A percentile compares a stretch with the other conserved stretches of the same genome.
Conservation (phyloP, 2,888 invertebrate species). For the Plemyria rubiginata region DNA sequence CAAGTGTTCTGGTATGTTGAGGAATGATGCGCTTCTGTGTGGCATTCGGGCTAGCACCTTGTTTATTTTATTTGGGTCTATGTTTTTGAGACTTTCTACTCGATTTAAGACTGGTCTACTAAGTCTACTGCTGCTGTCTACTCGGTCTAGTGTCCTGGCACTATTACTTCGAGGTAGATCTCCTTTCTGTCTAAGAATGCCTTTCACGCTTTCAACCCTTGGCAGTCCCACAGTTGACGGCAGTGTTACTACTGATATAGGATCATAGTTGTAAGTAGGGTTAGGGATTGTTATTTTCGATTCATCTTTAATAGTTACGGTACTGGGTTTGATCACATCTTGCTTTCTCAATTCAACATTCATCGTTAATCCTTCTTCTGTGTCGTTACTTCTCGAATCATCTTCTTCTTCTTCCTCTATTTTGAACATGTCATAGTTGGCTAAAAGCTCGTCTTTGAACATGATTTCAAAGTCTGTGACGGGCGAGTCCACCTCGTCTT, state of each 20-base stretch:
- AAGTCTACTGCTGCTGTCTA: slow-evolving; percentile 64
- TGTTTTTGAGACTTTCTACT: slow-evolving; percentile 77
- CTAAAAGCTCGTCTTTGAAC: slow-evolving; percentile 80
- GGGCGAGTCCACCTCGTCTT: slow-evolving; percentile 79
- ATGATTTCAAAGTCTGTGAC: slow-evolving; percentile 83
- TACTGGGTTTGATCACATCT: slow-evolving; percentile 75
- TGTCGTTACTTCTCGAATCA: slow-evolving; percentile 67
- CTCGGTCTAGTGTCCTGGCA: slow-evolving; percentile 66
- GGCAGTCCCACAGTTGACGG: slow-evolving; percentile 71
- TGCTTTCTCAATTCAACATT: slow-evolving; percentile 72
- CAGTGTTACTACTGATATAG: slow-evolving; percentile 61
- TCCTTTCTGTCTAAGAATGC: slow-evolving; percentile 65
- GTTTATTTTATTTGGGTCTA: slow-evolving; percentile 73
- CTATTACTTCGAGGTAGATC: slow-evolving; percentile 71
- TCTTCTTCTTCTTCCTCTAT: slow-evolving; percentile 78
- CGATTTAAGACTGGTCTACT: slow-evolving; percentile 62
- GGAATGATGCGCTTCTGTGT: slow-evolving; percentile 78
- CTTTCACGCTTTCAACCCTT: slow-evolving; percentile 75
- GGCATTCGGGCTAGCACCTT: slow-evolving; percentile 75
- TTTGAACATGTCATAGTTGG: slow-evolving; percentile 75
- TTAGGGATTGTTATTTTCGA: slow-evolving; percentile 72
- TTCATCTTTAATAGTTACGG: slow-evolving; percentile 77
- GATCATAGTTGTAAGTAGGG: slow-evolving; percentile 74
- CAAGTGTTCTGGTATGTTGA: slow-evolving; percentile 76
- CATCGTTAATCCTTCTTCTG: slow-evolving; percentile 77